These are phyloP conservation scores for Oreonectes daqikongensis DNA, from an alignment of 2,797 vertebrate species.

Conservation along the genomic window DNA sequence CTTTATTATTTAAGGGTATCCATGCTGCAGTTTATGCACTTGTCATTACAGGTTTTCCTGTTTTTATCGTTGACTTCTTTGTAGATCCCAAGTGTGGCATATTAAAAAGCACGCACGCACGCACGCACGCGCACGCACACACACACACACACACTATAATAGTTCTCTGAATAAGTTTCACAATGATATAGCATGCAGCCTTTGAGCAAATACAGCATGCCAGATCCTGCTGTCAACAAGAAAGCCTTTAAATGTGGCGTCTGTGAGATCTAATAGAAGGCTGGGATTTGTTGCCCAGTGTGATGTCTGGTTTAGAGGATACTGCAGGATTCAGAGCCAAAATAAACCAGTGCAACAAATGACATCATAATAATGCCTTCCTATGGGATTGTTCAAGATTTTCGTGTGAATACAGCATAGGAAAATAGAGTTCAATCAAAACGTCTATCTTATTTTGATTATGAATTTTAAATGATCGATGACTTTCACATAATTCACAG, in stretches of 20 bases:
- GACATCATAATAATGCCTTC: conserved; percentile 48
- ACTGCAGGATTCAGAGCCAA: conserved; percentile 30
- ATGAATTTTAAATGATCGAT: neutral
- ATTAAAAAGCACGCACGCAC: neutral
- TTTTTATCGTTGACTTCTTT: neutral
- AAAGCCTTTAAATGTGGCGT: neutral
- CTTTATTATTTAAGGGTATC: neutral
- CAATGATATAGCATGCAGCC: neutral
- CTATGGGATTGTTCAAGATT: conserved; percentile 45
- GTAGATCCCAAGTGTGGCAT: neutral
- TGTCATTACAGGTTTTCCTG: neutral
- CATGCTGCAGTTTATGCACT: neutral
- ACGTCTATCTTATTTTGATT: neutral
- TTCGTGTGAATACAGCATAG: conserved; percentile 36
- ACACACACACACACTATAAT: neutral
- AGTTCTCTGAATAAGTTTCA: conserved; percentile 10
- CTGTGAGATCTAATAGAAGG: conserved; percentile 13
- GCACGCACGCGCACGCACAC: neutral
- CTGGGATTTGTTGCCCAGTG: conserved; percentile 29
- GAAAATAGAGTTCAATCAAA: neutral
- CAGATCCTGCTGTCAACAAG: conserved; percentile 28
- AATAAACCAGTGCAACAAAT: conserved; percentile 28
- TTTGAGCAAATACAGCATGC: conserved; percentile 9
- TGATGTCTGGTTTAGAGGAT: neutral
- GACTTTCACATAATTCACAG: neutral